Evolutionary conservation across 2,888 invertebrate species (phyloP).

Genomic region (Theristus sp.): DNA sequence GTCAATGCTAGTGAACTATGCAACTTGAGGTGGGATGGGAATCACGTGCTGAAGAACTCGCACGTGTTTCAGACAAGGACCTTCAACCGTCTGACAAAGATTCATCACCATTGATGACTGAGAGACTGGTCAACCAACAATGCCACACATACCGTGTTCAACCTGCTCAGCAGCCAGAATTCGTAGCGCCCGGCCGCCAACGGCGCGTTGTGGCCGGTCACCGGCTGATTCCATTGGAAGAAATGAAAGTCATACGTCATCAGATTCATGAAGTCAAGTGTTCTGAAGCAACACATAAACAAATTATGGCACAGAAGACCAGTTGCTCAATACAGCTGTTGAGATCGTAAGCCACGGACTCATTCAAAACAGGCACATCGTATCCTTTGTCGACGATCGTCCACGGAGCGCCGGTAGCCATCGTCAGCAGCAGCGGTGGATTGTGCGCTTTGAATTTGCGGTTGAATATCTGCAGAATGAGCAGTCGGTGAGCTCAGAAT

Average conservation of each 20-base stretch:
- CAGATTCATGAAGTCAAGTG: slow-evolving; percentile 64
- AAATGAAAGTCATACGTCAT: slow-evolving; percentile 81
- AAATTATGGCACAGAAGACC: neutral
- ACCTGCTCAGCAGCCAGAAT: slow-evolving; percentile 45
- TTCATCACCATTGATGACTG: too few relatives aligned
- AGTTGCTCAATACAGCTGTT: too few relatives aligned
- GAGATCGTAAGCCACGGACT: slow-evolving; percentile 40
- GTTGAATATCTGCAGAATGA: neutral
- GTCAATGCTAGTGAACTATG: too few relatives aligned
- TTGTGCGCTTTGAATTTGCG: neutral
- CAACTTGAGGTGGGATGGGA: too few relatives aligned
- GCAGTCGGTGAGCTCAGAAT: too few relatives aligned
- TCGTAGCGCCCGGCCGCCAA: slow-evolving; percentile 46
- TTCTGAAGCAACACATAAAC: slow-evolving; percentile 31
- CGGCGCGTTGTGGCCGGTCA: slow-evolving; percentile 67
- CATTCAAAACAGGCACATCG: slow-evolving; percentile 53
- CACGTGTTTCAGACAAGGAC: too few relatives aligned
- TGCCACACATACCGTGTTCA: slow-evolving; percentile 53
- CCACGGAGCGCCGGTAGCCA: slow-evolving; percentile 48
- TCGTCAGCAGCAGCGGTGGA: slow-evolving; percentile 12
- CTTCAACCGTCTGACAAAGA: too few relatives aligned
- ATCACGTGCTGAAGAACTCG: too few relatives aligned
- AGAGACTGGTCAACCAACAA: too few relatives aligned
- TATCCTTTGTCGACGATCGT: slow-evolving; percentile 56
- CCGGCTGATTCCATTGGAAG: slow-evolving; percentile 51